Percentiles rank a stretch among this genome's conserved stretches.
Conservation (phyloP, 2,888 invertebrate species). For the Acronicta psi region DNA sequence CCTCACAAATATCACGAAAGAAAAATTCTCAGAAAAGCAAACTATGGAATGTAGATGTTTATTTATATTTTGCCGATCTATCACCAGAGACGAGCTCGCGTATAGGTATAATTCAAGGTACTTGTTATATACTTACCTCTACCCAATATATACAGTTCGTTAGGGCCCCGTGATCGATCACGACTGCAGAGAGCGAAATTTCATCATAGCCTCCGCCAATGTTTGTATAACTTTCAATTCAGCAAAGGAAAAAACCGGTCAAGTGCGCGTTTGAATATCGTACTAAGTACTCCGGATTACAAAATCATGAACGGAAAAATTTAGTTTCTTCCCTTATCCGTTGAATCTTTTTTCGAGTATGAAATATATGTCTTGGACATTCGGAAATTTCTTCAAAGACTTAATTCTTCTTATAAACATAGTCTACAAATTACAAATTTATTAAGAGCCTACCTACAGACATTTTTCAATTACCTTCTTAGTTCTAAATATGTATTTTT, state of each 20-base stretch:
- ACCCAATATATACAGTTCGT: constrained; percentile 22
- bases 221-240: constrained; percentile 28
- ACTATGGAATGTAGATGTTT: constrained; percentile 9
- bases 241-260: constrained; percentile 10
- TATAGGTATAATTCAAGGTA: constrained; percentile 22
- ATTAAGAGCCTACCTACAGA: too few species aligned
- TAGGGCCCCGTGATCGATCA: constrained; percentile 50
- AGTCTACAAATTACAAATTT: too few species aligned
- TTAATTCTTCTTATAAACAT: too few species aligned
- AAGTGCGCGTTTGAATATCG: constrained; percentile 1
- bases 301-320: too few species aligned
- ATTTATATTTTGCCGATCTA: constrained; percentile 27
- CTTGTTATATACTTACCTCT: constrained; percentile 9
- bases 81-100: constrained; percentile 35
- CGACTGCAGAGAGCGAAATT: constrained; percentile 34
- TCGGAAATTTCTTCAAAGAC: too few species aligned
- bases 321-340: too few species aligned
- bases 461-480: too few species aligned
- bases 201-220: constrained; percentile 19
- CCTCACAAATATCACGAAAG: constrained; percentile 6
- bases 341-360: too few species aligned
- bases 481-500: too few species aligned
- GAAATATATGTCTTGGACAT: too few species aligned
- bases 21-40: constrained; percentile 12
- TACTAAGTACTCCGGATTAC: too few species aligned